These are phyloP conservation scores for Xyrauchen texanus DNA, from an alignment of 2,113 vertebrate species.

Conservation along the genomic window DNA sequence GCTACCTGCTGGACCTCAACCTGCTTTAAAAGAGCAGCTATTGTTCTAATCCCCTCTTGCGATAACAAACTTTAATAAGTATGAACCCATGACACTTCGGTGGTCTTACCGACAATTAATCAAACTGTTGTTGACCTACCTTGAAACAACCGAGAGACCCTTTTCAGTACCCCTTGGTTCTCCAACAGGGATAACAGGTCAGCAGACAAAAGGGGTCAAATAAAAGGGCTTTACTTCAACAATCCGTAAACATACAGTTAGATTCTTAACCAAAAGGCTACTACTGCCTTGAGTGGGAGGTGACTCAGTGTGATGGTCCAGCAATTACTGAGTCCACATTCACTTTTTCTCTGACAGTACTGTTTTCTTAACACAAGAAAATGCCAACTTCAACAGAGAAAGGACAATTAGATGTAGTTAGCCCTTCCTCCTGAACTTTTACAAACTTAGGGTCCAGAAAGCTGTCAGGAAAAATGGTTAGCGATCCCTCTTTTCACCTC, in stretches of 20 bases:
- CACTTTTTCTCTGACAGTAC: no score
- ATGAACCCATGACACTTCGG: background rate
- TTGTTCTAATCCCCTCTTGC: background rate
- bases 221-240: background rate
- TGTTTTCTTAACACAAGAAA: no score
- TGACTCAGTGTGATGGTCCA: background rate
- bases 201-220: background rate
- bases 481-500: background rate
- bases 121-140: slow-evolving; percentile 10
- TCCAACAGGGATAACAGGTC: background rate
- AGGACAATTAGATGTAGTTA: no score
- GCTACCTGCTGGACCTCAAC: slow-evolving; percentile 13
- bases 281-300: background rate
- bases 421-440: background rate
- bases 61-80: slow-evolving; percentile 4
- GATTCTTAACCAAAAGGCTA: background rate
- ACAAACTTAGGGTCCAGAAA: background rate
- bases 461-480: background rate
- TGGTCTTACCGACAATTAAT: background rate
- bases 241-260: background rate
- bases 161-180: background rate
- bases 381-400: no score
- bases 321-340: no score
- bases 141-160: slow-evolving; percentile 3
- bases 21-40: slow-evolving; percentile 22